Evolutionary conservation across 2,888 invertebrate species (phyloP), one percentile per base, ranked within the genome.

Genomic region (Scaptomyza tumidula): DNA sequence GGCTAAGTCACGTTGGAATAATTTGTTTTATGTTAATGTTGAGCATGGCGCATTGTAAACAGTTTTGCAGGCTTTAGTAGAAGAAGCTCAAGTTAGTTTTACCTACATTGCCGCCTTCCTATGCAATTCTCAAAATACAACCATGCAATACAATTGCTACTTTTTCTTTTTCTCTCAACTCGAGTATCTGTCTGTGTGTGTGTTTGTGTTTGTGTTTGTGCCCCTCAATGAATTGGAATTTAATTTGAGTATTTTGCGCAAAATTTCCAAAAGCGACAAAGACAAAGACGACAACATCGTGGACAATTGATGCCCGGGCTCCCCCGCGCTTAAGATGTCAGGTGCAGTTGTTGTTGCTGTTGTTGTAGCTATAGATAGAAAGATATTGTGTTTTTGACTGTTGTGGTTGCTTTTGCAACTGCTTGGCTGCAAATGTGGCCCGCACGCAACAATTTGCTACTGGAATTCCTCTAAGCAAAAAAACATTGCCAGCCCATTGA

Each of bases 1-100:
- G 92, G 92, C 89, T 89, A 86, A 92, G 92, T 92, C 92, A 92
- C 92, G 92, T 92, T 91, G 92, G 92, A 92, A 92, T 92, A 92
- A 92, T 92, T 92, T 92, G 92, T 92, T 91, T 91, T 92, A 92
- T 92, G 92, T 91, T 92, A 92, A 92, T 91, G 90, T 78, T 75
- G 82, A 88, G 86, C 87, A 90, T 89, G 89, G 84, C 83, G 74
- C 88, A 89, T 83, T 89, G 89, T 80, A 74, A 76, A 54, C 71
- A 67, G 69, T 78, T 75, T 55, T 64, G 45, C 59, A 59, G 58
- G 33, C 46, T 49, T 41, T 43, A 24, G 58, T 39, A 14, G 39
- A 39, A 39, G 37, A 39, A 39, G 7, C 37, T 39, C 37, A 39
- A 39, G n/a, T 24, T 24, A 24, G 37, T 14, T 39, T 39, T 14